phyloP scores from a whole-genome alignment of 2,888 invertebrate species.

The Panorpa germanica region DNA sequence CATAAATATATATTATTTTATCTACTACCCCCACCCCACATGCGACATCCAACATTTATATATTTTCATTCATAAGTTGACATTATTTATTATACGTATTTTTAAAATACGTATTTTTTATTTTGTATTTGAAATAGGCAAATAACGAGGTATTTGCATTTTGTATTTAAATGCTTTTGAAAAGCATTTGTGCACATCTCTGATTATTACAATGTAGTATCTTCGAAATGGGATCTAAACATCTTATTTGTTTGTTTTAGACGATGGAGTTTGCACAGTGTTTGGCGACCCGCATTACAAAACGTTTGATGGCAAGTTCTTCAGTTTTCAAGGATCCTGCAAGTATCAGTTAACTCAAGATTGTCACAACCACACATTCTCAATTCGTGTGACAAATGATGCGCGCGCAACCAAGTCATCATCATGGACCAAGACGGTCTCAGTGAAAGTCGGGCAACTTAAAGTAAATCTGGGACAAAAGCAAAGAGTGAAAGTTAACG shows the following conservation, averaged over 20 bases:
- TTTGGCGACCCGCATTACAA: conserved; percentile 92
- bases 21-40: no score
- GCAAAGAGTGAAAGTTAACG: conserved; percentile 72
- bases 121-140: no score
- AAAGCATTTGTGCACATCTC: no score
- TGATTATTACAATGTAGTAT: background rate
- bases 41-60: no score
- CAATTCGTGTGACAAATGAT: conserved; percentile 78
- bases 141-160: no score
- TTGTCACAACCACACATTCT: conserved; percentile 59
- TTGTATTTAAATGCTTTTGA: no score
- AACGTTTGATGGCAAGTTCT: conserved; percentile 87
- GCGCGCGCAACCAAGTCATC: conserved; percentile 61
- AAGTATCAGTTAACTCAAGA: conserved; percentile 79
- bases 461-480: conserved; percentile 75
- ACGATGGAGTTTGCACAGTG: conserved; percentile 79
- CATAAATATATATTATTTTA: no score
- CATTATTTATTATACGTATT: no score
- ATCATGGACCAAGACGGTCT: conserved; percentile 83
- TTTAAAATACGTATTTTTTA: no score
- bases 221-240: background rate
- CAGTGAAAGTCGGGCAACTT: conserved; percentile 51
- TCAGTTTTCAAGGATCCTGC: conserved; percentile 85
- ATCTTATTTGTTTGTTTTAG: conserved; percentile 22
- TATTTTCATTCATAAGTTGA: no score